phyloP scores from a whole-genome alignment of 2,113 vertebrate genomes.

The Macheiramphus alcinus region DNA sequence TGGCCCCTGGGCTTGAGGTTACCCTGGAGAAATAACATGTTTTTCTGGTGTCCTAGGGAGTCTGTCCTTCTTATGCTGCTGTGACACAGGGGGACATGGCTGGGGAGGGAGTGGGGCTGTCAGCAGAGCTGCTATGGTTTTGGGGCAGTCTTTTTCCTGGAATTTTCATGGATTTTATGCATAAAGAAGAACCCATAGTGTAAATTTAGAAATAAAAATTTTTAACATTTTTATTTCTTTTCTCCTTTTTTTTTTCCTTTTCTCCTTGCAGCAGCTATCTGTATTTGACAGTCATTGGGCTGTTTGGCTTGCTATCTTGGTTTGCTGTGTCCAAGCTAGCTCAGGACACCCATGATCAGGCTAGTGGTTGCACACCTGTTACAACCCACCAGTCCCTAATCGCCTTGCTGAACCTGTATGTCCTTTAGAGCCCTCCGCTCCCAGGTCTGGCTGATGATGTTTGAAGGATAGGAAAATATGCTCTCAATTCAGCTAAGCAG shows the following conservation, averaged over 20 bases:
- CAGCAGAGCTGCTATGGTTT: neutral
- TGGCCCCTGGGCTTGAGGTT: neutral
- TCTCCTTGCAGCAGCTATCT: neutral
- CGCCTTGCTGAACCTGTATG: neutral
- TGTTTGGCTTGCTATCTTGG: neutral
- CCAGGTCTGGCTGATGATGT: neutral
- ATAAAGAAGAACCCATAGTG: neutral
- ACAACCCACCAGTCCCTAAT: neutral
- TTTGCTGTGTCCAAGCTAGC: neutral
- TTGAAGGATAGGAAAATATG: neutral
- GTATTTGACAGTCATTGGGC: neutral
- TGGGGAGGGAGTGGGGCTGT: neutral
- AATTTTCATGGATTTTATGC: neutral
- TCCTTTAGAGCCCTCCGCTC: neutral
- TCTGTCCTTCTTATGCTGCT: neutral
- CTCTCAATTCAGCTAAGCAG: neutral
- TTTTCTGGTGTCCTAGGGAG: neutral
- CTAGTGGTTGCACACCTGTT: neutral
- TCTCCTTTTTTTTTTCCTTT: accelerated
- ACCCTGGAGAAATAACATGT: neutral
- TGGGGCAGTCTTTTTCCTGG: neutral
- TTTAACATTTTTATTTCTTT: neutral
- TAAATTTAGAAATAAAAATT: neutral
- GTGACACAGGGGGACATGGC: neutral
- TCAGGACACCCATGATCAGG: neutral